Evolutionary conservation across 2,888 invertebrate genomes (phyloP), one percentile per base, ranked within the genome.

Genomic region (Noctua pronuba): DNA sequence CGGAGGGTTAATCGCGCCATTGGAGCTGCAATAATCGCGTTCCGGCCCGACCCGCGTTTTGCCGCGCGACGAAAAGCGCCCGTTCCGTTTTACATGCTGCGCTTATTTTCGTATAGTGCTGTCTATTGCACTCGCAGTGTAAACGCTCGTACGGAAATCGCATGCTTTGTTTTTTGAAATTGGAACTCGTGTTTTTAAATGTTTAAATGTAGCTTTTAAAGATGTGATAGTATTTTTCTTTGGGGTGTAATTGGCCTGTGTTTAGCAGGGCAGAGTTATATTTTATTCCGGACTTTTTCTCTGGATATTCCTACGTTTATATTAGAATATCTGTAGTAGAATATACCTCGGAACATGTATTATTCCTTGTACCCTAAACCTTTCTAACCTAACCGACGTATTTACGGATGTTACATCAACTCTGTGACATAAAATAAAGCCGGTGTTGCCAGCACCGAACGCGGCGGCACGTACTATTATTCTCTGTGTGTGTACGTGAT

Each of bases 1-100:
- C 78, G 89, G 90, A 87, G 91, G 92, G 92, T 93, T 94, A 94
- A 94, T 94, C 91, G 93, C 88, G 90, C 92, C 92, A 93, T 93
- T 92, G 92, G 90, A 91, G 91, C 92, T 91, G 94, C 92, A 93
- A 92, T 95, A 94, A 94, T 94, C 93, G 93, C 91, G 91, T 92
- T 93, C 88, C 89, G 89, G 88, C 87, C 85, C 75, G 87, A 81
- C 81, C 80, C 80, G 85, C 84, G 87, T 86, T 83, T 82, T 80
- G 80, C 76, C 83, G 78, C 82, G 78, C 84, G 86, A 80, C 79
- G 81, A 80, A 82, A 88, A 73, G 80, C 77, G 75, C 85, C 87
- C 91, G 90, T 92, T 92, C 87, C 89, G 90, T 92, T 92, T 92
- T 90, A 90, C 91, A 90, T 90, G 87, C 87, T 85, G 91, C 90